A percentile compares a stretch with the other conserved stretches of the same genome.
phyloP scores from a whole-genome alignment of 2,113 vertebrate genomes.

The Leucoraja erinaceus region DNA sequence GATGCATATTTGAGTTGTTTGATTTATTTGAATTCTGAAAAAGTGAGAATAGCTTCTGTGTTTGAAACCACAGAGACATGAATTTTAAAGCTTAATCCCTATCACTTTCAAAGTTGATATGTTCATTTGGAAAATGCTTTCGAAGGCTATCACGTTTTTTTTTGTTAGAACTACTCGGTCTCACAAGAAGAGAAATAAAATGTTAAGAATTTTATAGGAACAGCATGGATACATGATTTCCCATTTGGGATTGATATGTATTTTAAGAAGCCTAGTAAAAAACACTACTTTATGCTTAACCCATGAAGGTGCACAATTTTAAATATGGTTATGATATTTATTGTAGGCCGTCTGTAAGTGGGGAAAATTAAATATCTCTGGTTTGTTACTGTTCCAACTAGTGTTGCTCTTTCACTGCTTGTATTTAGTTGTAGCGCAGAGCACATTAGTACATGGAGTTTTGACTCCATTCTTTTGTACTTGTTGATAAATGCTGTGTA shows the following conservation, averaged over 20 bases:
- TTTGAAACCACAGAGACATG: not conserved
- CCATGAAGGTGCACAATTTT: not conserved
- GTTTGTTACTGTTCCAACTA: not conserved
- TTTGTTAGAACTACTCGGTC: not conserved
- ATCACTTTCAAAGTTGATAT: not conserved
- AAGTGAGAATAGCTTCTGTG: not conserved
- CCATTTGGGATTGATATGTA: not conserved
- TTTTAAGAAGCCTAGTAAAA: not conserved
- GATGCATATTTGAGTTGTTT: constrained; percentile 21
- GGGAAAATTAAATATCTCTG: not conserved
- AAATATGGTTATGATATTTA: not conserved
- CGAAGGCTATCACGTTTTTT: not conserved
- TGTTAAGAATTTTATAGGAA: not conserved
- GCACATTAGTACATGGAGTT: constrained; percentile 26
- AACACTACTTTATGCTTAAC: not conserved
- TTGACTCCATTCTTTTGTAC: constrained; percentile 28
- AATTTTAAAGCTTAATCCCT: not conserved
- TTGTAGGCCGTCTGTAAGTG: not conserved
- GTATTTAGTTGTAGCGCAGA: constrained; percentile 22
- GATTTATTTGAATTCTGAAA: constrained; percentile 3
- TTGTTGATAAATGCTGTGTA: constrained; percentile 34
- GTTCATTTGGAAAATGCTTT: not conserved
- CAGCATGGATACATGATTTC: not conserved
- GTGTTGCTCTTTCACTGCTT: not conserved
- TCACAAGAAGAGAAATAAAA: not conserved